Evolutionary conservation across 2,888 invertebrate genomes (phyloP).

Genomic region (Erebia ligea): DNA sequence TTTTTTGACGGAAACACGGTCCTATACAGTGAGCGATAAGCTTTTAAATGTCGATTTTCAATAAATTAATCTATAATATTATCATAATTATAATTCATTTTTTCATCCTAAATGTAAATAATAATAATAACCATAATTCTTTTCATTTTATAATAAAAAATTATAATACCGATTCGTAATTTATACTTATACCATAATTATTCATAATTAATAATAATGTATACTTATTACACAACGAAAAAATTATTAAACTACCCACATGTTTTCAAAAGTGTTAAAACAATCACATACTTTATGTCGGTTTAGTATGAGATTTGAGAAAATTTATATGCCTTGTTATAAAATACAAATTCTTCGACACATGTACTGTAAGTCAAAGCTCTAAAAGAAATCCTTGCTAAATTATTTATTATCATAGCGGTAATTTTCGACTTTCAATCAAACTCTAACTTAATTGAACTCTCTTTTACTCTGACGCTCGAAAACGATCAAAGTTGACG

Average conservation of each 20-base stretch:
- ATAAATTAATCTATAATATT: constrained; percentile 35
- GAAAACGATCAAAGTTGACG: no score
- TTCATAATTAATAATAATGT: constrained; percentile 1
- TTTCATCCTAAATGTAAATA: constrained; percentile 9
- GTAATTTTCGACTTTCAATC: no score
- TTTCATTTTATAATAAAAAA: constrained; percentile 13
- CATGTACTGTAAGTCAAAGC: no score
- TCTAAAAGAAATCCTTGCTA: no score
- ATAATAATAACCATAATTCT: constrained; percentile 21
- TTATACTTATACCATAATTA: constrained; percentile 14
- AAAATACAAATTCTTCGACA: no score
- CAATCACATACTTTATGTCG: no score
- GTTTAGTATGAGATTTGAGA: no score
- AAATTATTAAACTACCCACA: constrained; percentile 14
- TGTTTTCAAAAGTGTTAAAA: constrained; percentile 4
- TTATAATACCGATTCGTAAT: constrained; percentile 28
- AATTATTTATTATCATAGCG: no score
- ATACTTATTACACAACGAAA: constrained; percentile 5
- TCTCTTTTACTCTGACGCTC: no score
- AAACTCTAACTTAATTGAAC: no score
- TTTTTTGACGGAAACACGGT: background rate
- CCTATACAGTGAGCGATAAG: constrained; percentile 3
- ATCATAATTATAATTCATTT: constrained; percentile 10
- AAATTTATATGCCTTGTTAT: no score
- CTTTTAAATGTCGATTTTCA: constrained; percentile 33